Conservation (phyloP, 2,113 vertebrate genomes). For the Apodemus speciosus region DNA sequence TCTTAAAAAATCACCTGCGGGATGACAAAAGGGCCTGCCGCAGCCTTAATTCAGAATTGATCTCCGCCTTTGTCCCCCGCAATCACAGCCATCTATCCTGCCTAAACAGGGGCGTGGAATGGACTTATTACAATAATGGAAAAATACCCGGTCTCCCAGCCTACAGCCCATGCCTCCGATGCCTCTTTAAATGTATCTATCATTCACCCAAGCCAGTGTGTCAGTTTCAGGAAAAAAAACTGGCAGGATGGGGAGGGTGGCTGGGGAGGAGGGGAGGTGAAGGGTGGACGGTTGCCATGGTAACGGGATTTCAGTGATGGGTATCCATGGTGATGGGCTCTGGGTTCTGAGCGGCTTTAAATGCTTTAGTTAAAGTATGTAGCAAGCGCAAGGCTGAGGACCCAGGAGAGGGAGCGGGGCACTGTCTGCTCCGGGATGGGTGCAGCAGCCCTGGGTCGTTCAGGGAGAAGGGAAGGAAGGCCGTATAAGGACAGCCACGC, state of each 20-base stretch:
- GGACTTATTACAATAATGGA: conserved; percentile 67
- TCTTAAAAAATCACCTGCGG: conserved; percentile 60
- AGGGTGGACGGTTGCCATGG: conserved; percentile 73
- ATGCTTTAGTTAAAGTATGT: conserved; percentile 65
- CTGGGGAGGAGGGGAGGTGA: neutral
- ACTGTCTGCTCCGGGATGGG: neutral
- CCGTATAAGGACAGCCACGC: conserved; percentile 17
- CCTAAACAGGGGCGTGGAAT: conserved; percentile 47
- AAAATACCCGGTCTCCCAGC: conserved; percentile 72
- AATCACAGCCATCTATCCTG: conserved; percentile 47
- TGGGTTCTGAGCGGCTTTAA: conserved; percentile 77
- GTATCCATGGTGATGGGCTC: conserved; percentile 85
- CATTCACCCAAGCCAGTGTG: conserved; percentile 69
- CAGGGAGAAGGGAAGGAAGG: neutral
- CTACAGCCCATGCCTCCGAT: conserved; percentile 71
- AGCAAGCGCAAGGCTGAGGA: conserved; percentile 36
- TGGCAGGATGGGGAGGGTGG: conserved; percentile 57
- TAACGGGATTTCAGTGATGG: conserved; percentile 79
- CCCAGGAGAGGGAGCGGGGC: neutral
- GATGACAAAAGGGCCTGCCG: conserved; percentile 7
- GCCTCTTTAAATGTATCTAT: conserved; percentile 62
- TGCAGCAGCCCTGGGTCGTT: neutral
- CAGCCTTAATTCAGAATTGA: conserved; percentile 50
- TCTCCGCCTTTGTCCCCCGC: neutral
- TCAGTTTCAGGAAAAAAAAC: conserved; percentile 76